Evolutionary conservation across 1,140 invertebrate genomes (phyloP), one percentile per base, ranked within the genome.

Genomic region (Cydia fagiglandana): DNA sequence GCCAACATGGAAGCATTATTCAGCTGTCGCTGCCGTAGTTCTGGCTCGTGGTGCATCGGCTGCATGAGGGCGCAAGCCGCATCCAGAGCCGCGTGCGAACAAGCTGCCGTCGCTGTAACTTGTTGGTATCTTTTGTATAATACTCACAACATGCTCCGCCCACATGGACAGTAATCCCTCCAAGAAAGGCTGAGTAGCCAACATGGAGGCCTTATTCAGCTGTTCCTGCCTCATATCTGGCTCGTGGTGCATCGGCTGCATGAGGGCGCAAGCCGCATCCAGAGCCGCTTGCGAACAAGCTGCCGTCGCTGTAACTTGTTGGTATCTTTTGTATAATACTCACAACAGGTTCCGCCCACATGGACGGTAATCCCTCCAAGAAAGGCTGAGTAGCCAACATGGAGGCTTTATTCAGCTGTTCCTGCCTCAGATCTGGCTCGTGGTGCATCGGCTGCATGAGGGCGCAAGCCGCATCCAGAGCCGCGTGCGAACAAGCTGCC

Each of bases 381-480:
- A 99, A 99, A 75, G 96, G 95, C 86, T 96, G 96, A 4, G 97
- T 98, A 77, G 98, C 98, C 12, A 99, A 94, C 78, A 99, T 94
- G 76, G 98, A 98, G 78, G 97, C 97, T 94, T 99, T 99, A 90
- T 99, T 99, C 38, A 99, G 93, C 91, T 99, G 99, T 88, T 99
- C 99, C 92, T 99, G 98, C 81, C 98, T 94, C 41, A 99, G 92
- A 91, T 97, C 96, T 89, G 98, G 99, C 89, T 99, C 97, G 81
- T 98, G 96, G 92, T 99, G 99, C 97, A 99, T 99, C 0, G 99
- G 99, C 93, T 99, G 98, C 97, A 99, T 99, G 12, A 99, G 94
- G 34, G 99, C 97, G 93, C 98, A 99, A 73, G 99, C 95, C 94
- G 99, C 98, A n/a, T n/a, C n/a, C 99, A 10, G 38, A 3, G 38